These are phyloP conservation scores for Enteromius afrohamiltoni DNA, from an alignment of 2,797 vertebrate species.

Conservation along the genomic window DNA sequence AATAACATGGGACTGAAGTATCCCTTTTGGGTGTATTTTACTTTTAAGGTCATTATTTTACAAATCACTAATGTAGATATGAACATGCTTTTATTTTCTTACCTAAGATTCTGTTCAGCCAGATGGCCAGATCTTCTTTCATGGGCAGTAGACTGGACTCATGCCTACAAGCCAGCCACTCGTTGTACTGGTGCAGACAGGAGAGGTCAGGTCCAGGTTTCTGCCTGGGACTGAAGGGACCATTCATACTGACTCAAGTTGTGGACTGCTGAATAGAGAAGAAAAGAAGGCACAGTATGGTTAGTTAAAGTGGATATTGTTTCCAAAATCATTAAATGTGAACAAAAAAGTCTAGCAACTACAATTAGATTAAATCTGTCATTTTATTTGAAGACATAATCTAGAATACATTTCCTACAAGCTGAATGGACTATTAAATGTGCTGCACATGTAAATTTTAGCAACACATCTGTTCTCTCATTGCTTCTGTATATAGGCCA, in stretches of 20 bases:
- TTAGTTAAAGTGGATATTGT: neutral
- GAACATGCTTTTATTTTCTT: slow-evolving; percentile 65
- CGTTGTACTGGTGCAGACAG: slow-evolving; percentile 91
- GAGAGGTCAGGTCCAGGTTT: slow-evolving; percentile 84
- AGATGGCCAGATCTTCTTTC: slow-evolving; percentile 94
- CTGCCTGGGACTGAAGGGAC: slow-evolving; percentile 80
- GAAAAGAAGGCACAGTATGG: neutral
- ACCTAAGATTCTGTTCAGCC: slow-evolving; percentile 92
- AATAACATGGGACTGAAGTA: neutral
- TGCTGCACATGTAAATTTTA: slow-evolving; percentile 36
- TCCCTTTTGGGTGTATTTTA: neutral
- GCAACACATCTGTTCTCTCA: slow-evolving; percentile 35
- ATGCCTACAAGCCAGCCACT: slow-evolving; percentile 93
- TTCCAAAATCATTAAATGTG: neutral
- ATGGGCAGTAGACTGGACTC: slow-evolving; percentile 92
- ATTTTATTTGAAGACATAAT: neutral
- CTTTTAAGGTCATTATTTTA: neutral
- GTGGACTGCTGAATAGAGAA: slow-evolving; percentile 12
- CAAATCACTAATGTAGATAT: neutral
- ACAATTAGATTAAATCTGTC: neutral
- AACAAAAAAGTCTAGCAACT: neutral
- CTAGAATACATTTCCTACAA: neutral
- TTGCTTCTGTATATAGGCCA: slow-evolving; percentile 41
- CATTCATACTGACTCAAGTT: slow-evolving; percentile 76
- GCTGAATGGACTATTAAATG: slow-evolving; percentile 32